phyloP scores from a whole-genome alignment of 2,113 vertebrate genomes.

The Lepisosteus oculatus region DNA sequence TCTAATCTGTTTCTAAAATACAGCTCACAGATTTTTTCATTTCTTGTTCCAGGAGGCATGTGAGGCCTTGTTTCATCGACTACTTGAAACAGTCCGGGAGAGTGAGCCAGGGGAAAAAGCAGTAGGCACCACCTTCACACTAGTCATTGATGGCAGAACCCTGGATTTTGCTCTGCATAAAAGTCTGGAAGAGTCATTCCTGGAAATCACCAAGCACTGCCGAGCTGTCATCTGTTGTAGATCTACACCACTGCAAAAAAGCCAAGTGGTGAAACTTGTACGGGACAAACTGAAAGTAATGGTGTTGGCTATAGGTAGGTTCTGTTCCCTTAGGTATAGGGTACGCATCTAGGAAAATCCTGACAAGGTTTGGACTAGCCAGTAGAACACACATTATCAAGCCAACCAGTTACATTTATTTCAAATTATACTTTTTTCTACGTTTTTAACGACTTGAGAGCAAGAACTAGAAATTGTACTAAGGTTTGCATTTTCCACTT shows the following conservation, averaged over 20 bases:
- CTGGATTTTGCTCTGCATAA: conserved; percentile 72
- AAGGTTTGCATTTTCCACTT: no score
- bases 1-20: no score
- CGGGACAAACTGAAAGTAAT: conserved; percentile 67
- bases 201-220: conserved; percentile 64
- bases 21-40: neutral
- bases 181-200: conserved; percentile 60
- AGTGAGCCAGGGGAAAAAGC: neutral
- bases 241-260: conserved; percentile 81
- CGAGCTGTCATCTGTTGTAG: conserved; percentile 78
- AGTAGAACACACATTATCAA: no score
- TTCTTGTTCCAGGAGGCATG: conserved; percentile 70
- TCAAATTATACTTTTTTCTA: no score
- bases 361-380: no score
- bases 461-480: no score
- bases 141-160: conserved; percentile 75
- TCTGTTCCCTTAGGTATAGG: no score
- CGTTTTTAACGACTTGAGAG: no score
- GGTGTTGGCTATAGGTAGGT: conserved; percentile 77
- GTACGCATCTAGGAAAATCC: no score
- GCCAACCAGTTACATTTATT: no score
- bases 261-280: conserved; percentile 72
- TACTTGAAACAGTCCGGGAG: conserved; percentile 58
- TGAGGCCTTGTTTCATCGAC: conserved; percentile 61
- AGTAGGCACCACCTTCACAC: conserved; percentile 43